Evolutionary conservation across 2,888 invertebrate species (phyloP).

Genomic region (Gastracanthus pulcherrimus): DNA sequence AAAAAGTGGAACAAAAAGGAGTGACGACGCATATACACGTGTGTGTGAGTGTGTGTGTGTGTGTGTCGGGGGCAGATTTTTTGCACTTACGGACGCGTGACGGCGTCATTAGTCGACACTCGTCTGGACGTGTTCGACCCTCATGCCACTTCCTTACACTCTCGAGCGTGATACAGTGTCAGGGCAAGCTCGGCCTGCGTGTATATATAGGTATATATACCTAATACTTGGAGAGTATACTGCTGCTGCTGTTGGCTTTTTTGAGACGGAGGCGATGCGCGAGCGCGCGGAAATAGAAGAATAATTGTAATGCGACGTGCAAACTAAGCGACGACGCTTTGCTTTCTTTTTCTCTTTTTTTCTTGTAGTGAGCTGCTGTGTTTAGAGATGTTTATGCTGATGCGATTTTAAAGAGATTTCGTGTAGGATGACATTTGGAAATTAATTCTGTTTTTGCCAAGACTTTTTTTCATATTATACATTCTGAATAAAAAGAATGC

Average conservation of each 20-base stretch:
- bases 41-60: background rate
- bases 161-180: background rate
- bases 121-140: slow-evolving; percentile 29
- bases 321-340: background rate
- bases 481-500: too few species aligned
- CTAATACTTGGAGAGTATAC: background rate
- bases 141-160: slow-evolving; percentile 25
- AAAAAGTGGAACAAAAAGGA: slow-evolving; percentile 28
- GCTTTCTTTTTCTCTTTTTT: too few species aligned
- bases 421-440: too few species aligned
- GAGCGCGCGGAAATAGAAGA: slow-evolving; percentile 17
- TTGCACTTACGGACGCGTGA: slow-evolving; percentile 19
- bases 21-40: background rate
- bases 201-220: too few species aligned
- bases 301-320: slow-evolving; percentile 3
- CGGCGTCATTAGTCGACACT: slow-evolving; percentile 48
- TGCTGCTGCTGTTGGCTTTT: background rate
- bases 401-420: background rate
- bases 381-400: background rate
- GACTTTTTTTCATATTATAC: too few species aligned
- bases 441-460: too few species aligned
- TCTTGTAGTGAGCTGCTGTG: background rate
- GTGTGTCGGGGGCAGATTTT: slow-evolving; percentile 30
- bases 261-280: background rate
- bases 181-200: background rate